These are phyloP conservation scores for Tarsius wallacei DNA, from an alignment of 2,797 vertebrate genomes.

Conservation along the genomic window DNA sequence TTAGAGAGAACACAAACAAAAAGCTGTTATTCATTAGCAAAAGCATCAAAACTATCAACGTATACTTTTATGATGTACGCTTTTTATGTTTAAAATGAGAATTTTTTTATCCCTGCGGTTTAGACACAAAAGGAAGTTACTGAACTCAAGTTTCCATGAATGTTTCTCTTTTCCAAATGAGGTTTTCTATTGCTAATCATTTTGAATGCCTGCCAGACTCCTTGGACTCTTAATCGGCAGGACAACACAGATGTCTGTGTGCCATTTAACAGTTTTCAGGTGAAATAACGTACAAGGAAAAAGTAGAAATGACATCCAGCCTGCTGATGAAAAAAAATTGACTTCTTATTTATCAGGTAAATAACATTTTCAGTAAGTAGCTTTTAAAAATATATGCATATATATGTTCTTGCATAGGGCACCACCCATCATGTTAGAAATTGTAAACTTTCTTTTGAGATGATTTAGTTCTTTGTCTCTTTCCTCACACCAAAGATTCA, in stretches of 20 bases:
- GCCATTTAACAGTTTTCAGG: slow-evolving; percentile 78
- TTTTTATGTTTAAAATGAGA: not conserved
- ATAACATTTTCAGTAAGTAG: slow-evolving; percentile 18
- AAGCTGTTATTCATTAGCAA: not conserved
- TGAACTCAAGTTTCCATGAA: not conserved
- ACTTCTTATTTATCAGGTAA: not conserved
- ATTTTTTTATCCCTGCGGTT: not conserved
- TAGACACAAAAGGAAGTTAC: slow-evolving; percentile 12
- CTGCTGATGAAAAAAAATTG: not conserved
- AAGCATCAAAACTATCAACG: not conserved
- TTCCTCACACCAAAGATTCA: not conserved
- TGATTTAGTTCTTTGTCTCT: not conserved
- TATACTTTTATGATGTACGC: not conserved
- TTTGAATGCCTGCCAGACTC: slow-evolving; percentile 79
- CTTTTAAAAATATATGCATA: not conserved
- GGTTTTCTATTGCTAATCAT: slow-evolving; percentile 48
- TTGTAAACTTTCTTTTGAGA: not conserved
- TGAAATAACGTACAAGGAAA: slow-evolving; percentile 74
- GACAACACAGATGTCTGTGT: slow-evolving; percentile 73
- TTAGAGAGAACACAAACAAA: not conserved
- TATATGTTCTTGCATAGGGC: not conserved
- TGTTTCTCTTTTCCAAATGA: slow-evolving; percentile 13
- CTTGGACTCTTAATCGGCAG: not conserved
- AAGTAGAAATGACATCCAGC: slow-evolving; percentile 50
- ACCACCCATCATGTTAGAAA: not conserved